Evolutionary conservation across 1,140 invertebrate genomes (phyloP).

Genomic region (Nephotettix cincticeps): DNA sequence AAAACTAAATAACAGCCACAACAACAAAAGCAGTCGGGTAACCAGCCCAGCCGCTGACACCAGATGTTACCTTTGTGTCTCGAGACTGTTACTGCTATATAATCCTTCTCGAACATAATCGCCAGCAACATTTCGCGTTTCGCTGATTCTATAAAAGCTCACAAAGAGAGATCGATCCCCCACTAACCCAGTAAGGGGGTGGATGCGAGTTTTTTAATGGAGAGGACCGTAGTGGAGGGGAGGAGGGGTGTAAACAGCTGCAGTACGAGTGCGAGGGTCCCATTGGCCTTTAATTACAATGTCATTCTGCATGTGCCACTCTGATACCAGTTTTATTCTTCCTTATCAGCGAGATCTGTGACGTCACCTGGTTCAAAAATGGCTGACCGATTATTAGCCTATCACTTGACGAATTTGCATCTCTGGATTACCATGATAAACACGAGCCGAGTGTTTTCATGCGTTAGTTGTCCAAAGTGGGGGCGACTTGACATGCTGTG

Average conservation of each 20-base stretch:
- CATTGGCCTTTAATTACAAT: constrained; percentile 10
- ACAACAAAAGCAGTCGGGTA: background rate
- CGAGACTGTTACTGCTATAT: background rate
- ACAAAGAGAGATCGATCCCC: constrained; percentile 1
- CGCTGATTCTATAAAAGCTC: background rate
- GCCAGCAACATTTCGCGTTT: background rate
- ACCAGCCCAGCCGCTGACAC: background rate
- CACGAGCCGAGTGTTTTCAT: no score
- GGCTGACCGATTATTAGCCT: constrained; percentile 8
- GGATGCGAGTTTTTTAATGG: background rate
- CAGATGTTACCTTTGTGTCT: background rate
- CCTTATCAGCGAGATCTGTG: background rate
- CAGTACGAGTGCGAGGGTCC: background rate
- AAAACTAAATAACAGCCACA: no score
- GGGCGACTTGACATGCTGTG: no score
- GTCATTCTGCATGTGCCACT: background rate
- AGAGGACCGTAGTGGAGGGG: background rate
- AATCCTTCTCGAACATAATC: constrained; percentile 4
- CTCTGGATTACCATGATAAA: background rate
- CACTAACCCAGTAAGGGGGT: constrained; percentile 11
- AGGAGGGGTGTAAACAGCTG: background rate
- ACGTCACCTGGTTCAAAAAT: background rate
- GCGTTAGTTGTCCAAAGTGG: no score
- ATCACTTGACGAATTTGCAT: background rate
- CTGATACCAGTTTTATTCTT: background rate